phyloP scores from a whole-genome alignment of 2,888 invertebrate species.

The Helicoverpa assulta region DNA sequence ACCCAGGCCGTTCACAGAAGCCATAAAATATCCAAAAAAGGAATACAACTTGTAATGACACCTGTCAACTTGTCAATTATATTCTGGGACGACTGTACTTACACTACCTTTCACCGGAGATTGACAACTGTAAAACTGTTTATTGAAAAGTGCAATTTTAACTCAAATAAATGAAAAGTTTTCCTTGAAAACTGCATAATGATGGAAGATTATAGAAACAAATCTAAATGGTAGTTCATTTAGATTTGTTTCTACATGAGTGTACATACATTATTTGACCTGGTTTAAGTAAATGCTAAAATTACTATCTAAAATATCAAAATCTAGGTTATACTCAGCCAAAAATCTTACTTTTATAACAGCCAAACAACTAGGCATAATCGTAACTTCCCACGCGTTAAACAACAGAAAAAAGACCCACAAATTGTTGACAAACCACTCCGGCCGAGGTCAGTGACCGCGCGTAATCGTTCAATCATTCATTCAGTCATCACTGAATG shows the following conservation, averaged over 20 bases:
- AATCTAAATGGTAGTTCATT: too few species aligned
- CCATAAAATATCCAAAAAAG: constrained; percentile 18
- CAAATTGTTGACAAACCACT: constrained; percentile 67
- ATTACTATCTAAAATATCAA: background rate
- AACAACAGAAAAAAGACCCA: constrained; percentile 47
- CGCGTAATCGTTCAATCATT: constrained; percentile 64
- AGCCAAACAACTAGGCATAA: constrained; percentile 36
- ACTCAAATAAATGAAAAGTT: background rate
- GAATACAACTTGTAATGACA: constrained; percentile 26
- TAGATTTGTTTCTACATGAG: too few species aligned
- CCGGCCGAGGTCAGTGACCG: constrained; percentile 50
- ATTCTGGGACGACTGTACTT: background rate
- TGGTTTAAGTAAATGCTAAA: too few species aligned
- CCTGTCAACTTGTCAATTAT: constrained; percentile 25
- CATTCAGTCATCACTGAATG: constrained; percentile 55
- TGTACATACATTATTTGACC: too few species aligned
- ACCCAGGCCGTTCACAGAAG: background rate
- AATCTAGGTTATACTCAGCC: background rate
- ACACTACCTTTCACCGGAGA: constrained; percentile 27
- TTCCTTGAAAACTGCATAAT: background rate
- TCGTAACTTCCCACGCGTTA: constrained; percentile 58
- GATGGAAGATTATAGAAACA: too few species aligned
- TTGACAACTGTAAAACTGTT: constrained; percentile 15
- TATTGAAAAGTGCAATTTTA: constrained; percentile 17
- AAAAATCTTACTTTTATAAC: constrained; percentile 42